These are phyloP conservation scores for Volucella bombylans DNA, from an alignment of 2,888 invertebrate species.

Conservation along the genomic window DNA sequence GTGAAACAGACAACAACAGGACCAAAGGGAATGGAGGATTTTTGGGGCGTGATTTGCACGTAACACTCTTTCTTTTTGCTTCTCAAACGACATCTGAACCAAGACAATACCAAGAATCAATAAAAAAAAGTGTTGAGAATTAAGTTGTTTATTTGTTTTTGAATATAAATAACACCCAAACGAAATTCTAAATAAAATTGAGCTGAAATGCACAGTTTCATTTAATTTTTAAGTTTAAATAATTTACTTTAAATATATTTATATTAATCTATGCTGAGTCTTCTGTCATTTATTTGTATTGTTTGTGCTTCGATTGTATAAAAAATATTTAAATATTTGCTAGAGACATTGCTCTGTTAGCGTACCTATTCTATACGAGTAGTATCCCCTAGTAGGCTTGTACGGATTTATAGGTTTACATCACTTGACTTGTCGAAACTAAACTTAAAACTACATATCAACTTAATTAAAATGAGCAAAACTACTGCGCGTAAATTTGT, in stretches of 20 bases:
- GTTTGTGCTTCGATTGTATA: constrained; percentile 63
- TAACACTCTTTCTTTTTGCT: too few species aligned
- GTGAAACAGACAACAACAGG: too few species aligned
- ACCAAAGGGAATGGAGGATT: too few species aligned
- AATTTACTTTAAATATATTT: constrained; percentile 27
- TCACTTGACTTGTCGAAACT: constrained; percentile 35
- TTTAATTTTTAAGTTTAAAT: constrained; percentile 7
- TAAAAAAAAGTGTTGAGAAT: constrained; percentile 28
- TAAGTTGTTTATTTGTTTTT: constrained; percentile 48
- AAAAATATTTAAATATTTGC: constrained; percentile 31
- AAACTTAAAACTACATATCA: constrained; percentile 36
- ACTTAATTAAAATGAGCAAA: constrained; percentile 32
- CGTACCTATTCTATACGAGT: constrained; percentile 19
- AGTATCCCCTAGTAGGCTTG: not conserved
- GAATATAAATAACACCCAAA: constrained; percentile 45
- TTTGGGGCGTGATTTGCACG: too few species aligned
- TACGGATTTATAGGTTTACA: constrained; percentile 28
- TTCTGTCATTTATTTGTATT: constrained; percentile 37
- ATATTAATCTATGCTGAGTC: constrained; percentile 51
- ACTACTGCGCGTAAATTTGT: constrained; percentile 3
- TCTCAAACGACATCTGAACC: not conserved
- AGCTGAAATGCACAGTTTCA: constrained; percentile 25
- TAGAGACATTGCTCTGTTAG: constrained; percentile 33
- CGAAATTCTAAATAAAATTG: constrained; percentile 28
- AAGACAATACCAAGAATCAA: not conserved